Evolutionary conservation across 2,113 vertebrate genomes (phyloP), one percentile per base, ranked within the genome.

Genomic region (Lipophrys pholis): DNA sequence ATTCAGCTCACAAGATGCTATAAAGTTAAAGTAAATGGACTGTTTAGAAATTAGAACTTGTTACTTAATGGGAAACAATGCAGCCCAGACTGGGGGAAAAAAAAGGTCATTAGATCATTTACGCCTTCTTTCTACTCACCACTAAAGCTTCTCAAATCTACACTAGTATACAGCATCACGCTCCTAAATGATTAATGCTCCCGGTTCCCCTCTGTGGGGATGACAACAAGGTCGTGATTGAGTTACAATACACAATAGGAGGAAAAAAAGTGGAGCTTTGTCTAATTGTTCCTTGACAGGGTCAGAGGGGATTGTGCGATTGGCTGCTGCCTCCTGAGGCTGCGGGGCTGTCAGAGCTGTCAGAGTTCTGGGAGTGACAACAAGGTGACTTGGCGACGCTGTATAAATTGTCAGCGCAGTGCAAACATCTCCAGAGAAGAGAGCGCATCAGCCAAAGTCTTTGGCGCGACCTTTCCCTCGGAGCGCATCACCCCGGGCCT

Each of bases 231-330:
- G 83, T 81, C 64, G 82, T 91, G 89, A 89, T 89, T 87, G 87
- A 89, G 85, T 89, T 90, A 90, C 91, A 90, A 90, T 77, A 51
- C 68, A 89, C 87, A 90, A 92, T 80, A 42, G 81, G n/a, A 69
- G 67, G 50, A 49, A 41, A 66, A 80, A 81, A 84, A 76, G 78
- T 80, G 11, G 42, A 50, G 87, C 88, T 80, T 89, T 89, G 89
- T 88, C 14, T 80, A 73, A 82, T 90, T 92, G 88, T 88, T 75
- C 71, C 54, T 60, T 78, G 86, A 78, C 85, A 73, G 88, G 82
- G 83, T 89, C 84, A 83, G 79, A 69, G 74, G 79, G 74, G 69
- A 48, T 2, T 39, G 48, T 35, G 48, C 68, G 79, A 82, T 82
- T 85, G 87, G 87, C 83, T 85, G 81, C 82, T 76, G 79, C 72